These are phyloP conservation scores for Frieseomelitta varia DNA, from an alignment of 1,140 invertebrate species.

Conservation along the genomic window DNA sequence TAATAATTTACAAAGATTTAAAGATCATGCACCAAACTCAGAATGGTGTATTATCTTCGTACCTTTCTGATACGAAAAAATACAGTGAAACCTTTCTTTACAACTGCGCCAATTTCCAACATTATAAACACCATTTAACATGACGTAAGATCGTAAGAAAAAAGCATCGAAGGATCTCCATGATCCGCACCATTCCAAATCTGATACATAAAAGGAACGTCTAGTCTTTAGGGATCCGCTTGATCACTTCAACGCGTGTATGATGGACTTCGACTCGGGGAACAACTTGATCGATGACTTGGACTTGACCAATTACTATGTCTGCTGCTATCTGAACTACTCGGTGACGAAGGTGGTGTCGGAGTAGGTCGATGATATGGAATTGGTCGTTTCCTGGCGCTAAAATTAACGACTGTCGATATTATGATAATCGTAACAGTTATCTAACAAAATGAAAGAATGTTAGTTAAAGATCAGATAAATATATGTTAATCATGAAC, in stretches of 20 bases:
- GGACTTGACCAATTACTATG: slow-evolving; percentile 81
- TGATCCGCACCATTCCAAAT: slow-evolving; percentile 37
- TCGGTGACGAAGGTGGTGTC: slow-evolving; percentile 87
- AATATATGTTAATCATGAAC: neutral
- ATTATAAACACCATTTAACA: slow-evolving; percentile 17
- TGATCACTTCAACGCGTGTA: slow-evolving; percentile 67
- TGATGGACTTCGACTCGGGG: slow-evolving; percentile 76
- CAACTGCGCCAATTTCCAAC: slow-evolving; percentile 2
- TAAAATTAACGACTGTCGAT: slow-evolving; percentile 81
- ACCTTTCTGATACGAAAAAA: slow-evolving; percentile 16
- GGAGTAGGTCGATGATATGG: slow-evolving; percentile 93
- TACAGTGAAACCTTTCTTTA: neutral
- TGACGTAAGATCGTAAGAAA: slow-evolving; percentile 14
- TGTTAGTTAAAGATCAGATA: slow-evolving; percentile 17
- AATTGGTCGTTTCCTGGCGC: slow-evolving; percentile 94
- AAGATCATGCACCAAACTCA: slow-evolving; percentile 44
- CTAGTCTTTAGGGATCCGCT: slow-evolving; percentile 24
- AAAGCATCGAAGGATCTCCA: slow-evolving; percentile 27
- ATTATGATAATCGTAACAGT: slow-evolving; percentile 6
- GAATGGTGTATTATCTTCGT: slow-evolving; percentile 14
- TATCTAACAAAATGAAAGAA: neutral
- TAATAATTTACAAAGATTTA: slow-evolving; percentile 39
- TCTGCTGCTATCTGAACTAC: slow-evolving; percentile 85
- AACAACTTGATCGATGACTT: slow-evolving; percentile 79
- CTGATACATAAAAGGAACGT: slow-evolving; percentile 53